Base-by-base conservation (phyloP, 2,797 vertebrate genomes). In the Hydrolagus colliei region DNA sequence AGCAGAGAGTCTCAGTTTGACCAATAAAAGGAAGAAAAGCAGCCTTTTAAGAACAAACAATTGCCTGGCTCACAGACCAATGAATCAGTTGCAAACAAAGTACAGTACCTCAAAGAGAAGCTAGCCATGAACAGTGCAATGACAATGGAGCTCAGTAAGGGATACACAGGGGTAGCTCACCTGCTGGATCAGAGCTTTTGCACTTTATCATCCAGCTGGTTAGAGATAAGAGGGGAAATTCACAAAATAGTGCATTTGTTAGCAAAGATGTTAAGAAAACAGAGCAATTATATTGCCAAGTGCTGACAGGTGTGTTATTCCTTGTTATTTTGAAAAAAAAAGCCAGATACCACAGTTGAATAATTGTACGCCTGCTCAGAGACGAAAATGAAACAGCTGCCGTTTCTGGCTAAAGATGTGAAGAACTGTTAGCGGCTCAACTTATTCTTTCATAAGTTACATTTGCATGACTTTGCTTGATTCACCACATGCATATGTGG, bases 221-320 rank as follows among this genome's bases (percentile, higher is more conserved):
- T 27, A 82, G 27, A 68, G 32, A 71, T 7, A n/a, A n/a, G 22
- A 32, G 35, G 9, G 65, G 79, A 84, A 71, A 84, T 84, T 84
- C 27, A n/a, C 68, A 35, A 67, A 82, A 35, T 67, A 71, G 71
- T 65, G 41, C n/a, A 32, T 52, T 52, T 67, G n/a, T 71, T 84
- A 18, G 65, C 35, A 84, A 84, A 84, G 35, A 68, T 71, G 65
- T 67, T 10, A 63, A 84, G 68, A 84, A 84, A 63, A 41, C 41
- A 71, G 71, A 84, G 71, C 16, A 84, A 84, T 68, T 71, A 35
- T 71, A 18, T 71, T 84, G 65, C 65, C 79, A 84, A 91, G 89
- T 90, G 85, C 88, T 89, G 88, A 92, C 93, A 94, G 93, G 93
- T 94, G 91, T 91, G 89, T 86, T 52, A 87, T 89, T 92, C 89